Conservation (phyloP, 2,797 vertebrate species). For the Spinus olivaceus region DNA sequence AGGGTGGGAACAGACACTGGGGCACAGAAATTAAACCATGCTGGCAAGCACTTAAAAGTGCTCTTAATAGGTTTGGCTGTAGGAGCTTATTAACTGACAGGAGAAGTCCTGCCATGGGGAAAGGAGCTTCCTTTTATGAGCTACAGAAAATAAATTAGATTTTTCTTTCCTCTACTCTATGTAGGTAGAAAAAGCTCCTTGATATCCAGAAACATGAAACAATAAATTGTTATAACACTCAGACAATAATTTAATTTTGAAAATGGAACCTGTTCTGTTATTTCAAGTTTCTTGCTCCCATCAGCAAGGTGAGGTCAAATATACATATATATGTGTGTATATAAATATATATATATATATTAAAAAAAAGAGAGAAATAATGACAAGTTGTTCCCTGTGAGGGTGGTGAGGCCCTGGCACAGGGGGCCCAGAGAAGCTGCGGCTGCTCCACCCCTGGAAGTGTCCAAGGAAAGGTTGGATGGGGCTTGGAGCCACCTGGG, state of each 20-base stretch:
- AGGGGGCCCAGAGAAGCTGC: neutral
- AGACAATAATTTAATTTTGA: neutral
- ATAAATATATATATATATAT: neutral
- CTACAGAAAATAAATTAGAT: slow-evolving; percentile 11
- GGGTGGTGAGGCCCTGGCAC: neutral
- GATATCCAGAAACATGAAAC: neutral
- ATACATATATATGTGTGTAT: neutral
- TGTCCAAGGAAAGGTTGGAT: accelerated
- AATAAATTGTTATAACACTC: neutral
- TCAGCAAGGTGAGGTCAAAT: neutral
- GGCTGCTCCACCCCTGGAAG: neutral
- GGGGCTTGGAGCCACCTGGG: accelerated
- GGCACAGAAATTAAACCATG: slow-evolving; percentile 52
- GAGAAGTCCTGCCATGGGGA: slow-evolving; percentile 8
- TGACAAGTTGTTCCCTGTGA: neutral
- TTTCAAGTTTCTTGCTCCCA: neutral
- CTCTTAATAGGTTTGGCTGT: neutral
- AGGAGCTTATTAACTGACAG: slow-evolving; percentile 38
- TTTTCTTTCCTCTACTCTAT: neutral
- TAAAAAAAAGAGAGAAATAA: neutral
- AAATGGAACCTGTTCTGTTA: neutral
- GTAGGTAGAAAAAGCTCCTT: slow-evolving; percentile 2
- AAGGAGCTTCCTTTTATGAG: slow-evolving; percentile 6
- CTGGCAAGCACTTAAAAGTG: neutral
- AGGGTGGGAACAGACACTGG: slow-evolving; percentile 46